Evolutionary conservation across 2,113 vertebrate genomes (phyloP).

Genomic region (Brachyistius frenatus): DNA sequence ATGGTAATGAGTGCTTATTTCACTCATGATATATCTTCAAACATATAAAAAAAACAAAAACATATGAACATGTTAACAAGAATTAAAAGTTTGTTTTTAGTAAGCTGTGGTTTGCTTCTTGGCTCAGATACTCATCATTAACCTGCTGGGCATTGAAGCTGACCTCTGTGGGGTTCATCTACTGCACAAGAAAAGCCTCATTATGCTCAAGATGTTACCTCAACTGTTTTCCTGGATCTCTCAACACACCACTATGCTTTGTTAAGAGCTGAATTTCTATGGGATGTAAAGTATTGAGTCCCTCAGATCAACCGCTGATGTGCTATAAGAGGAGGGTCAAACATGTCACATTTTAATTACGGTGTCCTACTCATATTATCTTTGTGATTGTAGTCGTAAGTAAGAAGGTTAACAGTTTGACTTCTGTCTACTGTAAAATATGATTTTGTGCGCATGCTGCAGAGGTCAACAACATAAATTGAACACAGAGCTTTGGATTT

Average conservation of each 20-base stretch:
- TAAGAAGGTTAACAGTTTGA: neutral
- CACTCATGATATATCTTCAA: no score
- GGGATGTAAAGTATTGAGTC: slow-evolving; percentile 1
- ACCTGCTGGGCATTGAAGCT: slow-evolving; percentile 10
- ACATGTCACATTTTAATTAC: slow-evolving; percentile 8
- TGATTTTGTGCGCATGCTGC: no score
- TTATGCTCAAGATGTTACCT: neutral
- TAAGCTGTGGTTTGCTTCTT: slow-evolving; percentile 30
- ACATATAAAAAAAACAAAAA: no score
- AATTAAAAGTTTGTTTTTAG: neutral
- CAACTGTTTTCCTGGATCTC: neutral
- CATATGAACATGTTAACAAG: no score
- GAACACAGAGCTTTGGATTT: no score
- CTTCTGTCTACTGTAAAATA: neutral
- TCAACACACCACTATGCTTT: neutral
- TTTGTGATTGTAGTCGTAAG: neutral
- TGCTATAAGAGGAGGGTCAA: neutral
- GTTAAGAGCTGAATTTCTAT: neutral
- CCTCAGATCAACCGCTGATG: slow-evolving; percentile 22
- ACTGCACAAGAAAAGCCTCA: neutral
- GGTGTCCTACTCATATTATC: slow-evolving; percentile 1
- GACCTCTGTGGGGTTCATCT: neutral
- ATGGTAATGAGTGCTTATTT: no score
- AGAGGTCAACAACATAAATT: no score
- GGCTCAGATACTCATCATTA: slow-evolving; percentile 29